Evolutionary conservation across 2,888 invertebrate species (phyloP), one percentile per base, ranked within the genome.

Genomic region (Cerastis leucographa): DNA sequence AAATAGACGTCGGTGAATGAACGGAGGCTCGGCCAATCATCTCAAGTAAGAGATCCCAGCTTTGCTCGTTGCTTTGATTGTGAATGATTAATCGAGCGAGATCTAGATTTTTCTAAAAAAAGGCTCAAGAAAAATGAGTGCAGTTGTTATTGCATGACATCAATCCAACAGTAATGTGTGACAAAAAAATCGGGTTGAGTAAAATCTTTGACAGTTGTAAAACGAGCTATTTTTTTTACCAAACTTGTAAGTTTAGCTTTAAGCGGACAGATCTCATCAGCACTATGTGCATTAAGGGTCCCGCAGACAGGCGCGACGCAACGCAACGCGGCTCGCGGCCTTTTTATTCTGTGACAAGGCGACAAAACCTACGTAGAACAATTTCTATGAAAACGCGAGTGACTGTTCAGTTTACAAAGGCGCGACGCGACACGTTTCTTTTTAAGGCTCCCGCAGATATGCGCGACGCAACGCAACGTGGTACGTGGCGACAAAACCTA

Each of bases 1-100:
- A 66, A 76, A 40, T 42, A 71, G 35, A 14, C 17, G 12, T 56
- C 54, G n/a, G 1, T 56, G 65, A 71, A 56, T 29, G 72, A 73
- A 70, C 46, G 22, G 22, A 72, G 35, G 11, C 51, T 51, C 59
- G 73, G 25, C 49, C 69, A 78, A 82, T 78, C 71, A 76, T 79
- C 59, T 79, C 69, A 6, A 76, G 61, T 65, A 65, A 65, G 11
- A 61, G 29, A 75, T 59, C 69, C 56, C 61, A 65, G 85, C 84
- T 82, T 76, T 79, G 72, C 42, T 61, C 56, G 25, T 66, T 69
- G 66, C 46, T n/a, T n/a, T 74, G 19, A 76, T 68, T 56, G 35
- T 49, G 66, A 71, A 78, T 69, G 78, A 85, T 85, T 76, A 82
- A 84, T 76, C 46, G 44, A 66, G 54, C 54, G n/a, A n/a, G n/a